A percentile compares a stretch with the other conserved stretches of the same genome.
These are phyloP conservation scores for Drosophila hydei DNA, from an alignment of 1,140 invertebrate species.

Conservation along the genomic window DNA sequence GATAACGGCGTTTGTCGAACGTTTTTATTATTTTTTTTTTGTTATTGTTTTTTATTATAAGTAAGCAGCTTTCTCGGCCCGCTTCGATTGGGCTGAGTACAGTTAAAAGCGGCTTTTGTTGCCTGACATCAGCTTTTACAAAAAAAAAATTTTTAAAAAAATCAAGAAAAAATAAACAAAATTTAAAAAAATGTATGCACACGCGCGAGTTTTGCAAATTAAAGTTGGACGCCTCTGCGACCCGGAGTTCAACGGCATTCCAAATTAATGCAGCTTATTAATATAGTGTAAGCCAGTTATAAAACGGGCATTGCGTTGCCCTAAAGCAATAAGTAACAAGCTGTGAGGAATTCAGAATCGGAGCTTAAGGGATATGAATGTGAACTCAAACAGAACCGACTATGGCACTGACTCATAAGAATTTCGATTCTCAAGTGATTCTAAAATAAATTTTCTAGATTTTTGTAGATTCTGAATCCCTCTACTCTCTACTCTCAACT, in stretches of 20 bases:
- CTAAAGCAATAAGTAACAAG: neutral
- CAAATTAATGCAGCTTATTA: conserved; percentile 50
- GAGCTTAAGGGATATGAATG: neutral
- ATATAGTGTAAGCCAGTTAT: neutral
- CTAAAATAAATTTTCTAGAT: too few relatives aligned
- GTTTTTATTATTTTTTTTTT: too few relatives aligned
- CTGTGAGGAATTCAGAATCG: too few relatives aligned
- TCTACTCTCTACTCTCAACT: too few relatives aligned
- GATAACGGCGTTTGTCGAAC: conserved; percentile 7
- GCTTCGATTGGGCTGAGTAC: conserved; percentile 15
- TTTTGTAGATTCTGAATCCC: too few relatives aligned
- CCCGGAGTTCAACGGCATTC: conserved; percentile 37
- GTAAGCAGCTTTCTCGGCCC: conserved; percentile 34
- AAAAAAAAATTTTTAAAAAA: neutral
- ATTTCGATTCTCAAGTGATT: too few relatives aligned
- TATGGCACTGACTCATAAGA: too few relatives aligned
- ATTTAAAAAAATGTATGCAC: conserved; percentile 38
- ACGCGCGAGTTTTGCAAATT: conserved; percentile 45
- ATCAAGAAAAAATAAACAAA: neutral
- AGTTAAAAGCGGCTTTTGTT: conserved; percentile 48
- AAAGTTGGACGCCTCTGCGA: conserved; percentile 22
- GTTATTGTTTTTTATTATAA: too few relatives aligned
- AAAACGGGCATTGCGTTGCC: neutral
- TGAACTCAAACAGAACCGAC: too few relatives aligned
- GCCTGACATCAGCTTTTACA: conserved; percentile 40